A percentile compares a stretch with the other conserved stretches of the same genome.
Evolutionary conservation across 2,113 vertebrate species (phyloP).

Genomic region (Sminthopsis crassicaudata): DNA sequence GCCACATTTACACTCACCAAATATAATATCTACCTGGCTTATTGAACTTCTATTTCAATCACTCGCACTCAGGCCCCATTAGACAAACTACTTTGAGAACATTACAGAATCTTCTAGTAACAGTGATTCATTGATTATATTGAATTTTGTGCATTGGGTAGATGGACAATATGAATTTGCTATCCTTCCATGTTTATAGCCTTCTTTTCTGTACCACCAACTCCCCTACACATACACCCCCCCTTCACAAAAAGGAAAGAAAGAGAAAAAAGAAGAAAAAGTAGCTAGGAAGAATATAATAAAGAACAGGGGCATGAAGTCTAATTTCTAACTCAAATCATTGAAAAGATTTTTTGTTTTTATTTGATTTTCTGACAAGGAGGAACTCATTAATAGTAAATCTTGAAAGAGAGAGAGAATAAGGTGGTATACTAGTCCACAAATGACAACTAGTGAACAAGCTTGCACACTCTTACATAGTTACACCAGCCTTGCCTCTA

Average conservation of each 20-base stretch:
- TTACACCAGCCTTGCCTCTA: conserved; percentile 56
- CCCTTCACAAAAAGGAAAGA: neutral
- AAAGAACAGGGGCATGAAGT: conserved; percentile 49
- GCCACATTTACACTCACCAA: neutral
- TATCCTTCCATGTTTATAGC: neutral
- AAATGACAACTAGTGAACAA: conserved; percentile 64
- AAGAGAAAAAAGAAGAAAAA: neutral
- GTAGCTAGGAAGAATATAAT: conserved; percentile 37
- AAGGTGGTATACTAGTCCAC: conserved; percentile 18
- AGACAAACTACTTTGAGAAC: conserved; percentile 12
- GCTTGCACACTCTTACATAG: conserved; percentile 50
- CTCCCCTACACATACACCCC: neutral
- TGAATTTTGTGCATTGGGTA: conserved; percentile 42
- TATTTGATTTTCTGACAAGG: conserved; percentile 17
- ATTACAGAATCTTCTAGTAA: neutral
- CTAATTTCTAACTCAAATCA: conserved; percentile 53
- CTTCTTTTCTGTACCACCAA: conserved; percentile 30
- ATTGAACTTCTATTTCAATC: conserved; percentile 19
- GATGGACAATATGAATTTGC: neutral
- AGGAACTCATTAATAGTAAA: conserved; percentile 64
- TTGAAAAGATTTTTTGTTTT: conserved; percentile 30
- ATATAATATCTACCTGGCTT: neutral
- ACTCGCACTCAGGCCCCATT: neutral
- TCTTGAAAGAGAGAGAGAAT: neutral
- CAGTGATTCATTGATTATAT: conserved; percentile 39